These are phyloP conservation scores for Nibea albiflora DNA, from an alignment of 2,113 vertebrate genomes.

Conservation along the genomic window DNA sequence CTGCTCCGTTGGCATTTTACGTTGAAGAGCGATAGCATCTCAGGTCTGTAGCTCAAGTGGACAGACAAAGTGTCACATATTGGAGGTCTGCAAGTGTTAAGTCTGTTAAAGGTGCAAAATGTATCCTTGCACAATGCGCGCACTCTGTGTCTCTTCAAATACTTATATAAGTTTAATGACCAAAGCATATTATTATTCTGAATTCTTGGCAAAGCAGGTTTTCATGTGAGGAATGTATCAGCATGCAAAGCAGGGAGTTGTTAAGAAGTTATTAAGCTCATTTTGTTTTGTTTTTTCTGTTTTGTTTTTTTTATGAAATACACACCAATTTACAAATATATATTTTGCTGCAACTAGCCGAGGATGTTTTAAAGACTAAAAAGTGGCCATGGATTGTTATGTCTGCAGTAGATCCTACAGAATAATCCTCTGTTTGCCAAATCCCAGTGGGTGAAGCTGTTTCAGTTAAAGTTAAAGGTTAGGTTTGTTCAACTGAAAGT, in stretches of 20 bases:
- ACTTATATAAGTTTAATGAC: not conserved
- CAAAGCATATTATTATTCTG: not conserved
- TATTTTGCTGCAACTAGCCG: not conserved
- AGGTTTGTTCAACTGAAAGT: not conserved
- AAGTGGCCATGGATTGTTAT: not conserved
- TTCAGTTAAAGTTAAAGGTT: conserved; percentile 1
- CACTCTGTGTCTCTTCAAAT: not conserved
- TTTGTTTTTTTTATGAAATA: conserved; percentile 2
- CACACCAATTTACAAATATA: not conserved
- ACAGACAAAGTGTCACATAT: not conserved
- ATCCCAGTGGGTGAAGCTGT: not conserved
- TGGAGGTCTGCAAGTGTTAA: not conserved
- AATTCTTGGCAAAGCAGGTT: not conserved
- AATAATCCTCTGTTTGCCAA: not conserved
- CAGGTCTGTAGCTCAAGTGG: not conserved
- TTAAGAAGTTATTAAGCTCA: not conserved
- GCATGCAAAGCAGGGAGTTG: not conserved
- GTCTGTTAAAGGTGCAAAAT: not conserved
- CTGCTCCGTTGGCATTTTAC: not conserved
- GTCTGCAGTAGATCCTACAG: not conserved
- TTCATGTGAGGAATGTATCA: not conserved
- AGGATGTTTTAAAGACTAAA: not conserved
- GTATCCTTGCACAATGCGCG: not conserved
- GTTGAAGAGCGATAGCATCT: not conserved
- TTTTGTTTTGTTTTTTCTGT: not conserved